phyloP scores from a whole-genome alignment of 92 coral and sea anemone species.

The Phenganax stokvisi region DNA sequence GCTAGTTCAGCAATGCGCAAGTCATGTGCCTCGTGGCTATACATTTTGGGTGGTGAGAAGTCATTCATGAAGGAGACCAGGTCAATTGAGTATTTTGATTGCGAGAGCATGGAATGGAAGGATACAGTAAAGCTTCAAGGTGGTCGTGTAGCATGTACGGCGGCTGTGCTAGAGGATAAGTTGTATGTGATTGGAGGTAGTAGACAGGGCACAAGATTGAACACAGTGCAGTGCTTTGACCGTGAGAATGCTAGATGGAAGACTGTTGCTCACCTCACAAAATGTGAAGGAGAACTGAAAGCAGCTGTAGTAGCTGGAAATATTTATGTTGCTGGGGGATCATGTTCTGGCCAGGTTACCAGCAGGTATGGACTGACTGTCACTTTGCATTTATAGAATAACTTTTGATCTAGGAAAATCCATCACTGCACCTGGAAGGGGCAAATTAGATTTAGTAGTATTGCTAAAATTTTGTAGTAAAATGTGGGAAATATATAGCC shows the following conservation, averaged over 20 bases:
- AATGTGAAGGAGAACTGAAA: slow-evolving; percentile 90
- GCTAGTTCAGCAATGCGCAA: slow-evolving; percentile 85
- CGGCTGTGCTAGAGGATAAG: slow-evolving; percentile 62
- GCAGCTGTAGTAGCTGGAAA: slow-evolving; percentile 90
- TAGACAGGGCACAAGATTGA: slow-evolving; percentile 78
- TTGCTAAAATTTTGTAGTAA: too few species aligned
- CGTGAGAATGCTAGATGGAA: slow-evolving; percentile 70
- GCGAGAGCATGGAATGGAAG: slow-evolving; percentile 76
- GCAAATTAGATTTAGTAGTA: too few species aligned
- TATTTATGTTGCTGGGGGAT: slow-evolving; percentile 97
- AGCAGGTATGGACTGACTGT: slow-evolving; percentile 64
- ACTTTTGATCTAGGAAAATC: not conserved
- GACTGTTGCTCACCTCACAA: slow-evolving; percentile 59
- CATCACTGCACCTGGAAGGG: not conserved
- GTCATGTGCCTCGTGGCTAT: slow-evolving; percentile 74
- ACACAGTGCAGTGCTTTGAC: slow-evolving; percentile 84
- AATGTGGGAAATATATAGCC: too few species aligned
- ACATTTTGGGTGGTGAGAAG: slow-evolving; percentile 87
- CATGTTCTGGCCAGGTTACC: slow-evolving; percentile 82
- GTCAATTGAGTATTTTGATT: slow-evolving; percentile 73
- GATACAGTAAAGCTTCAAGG: slow-evolving; percentile 61
- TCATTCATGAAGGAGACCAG: slow-evolving; percentile 95
- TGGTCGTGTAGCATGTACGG: slow-evolving; percentile 85
- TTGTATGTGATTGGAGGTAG: slow-evolving; percentile 93
- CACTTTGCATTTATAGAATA: not conserved